A percentile compares a stretch with the other conserved stretches of the same genome.
These are phyloP conservation scores for Ischnura elegans DNA, from an alignment of 2,888 invertebrate species.

Conservation along the genomic window DNA sequence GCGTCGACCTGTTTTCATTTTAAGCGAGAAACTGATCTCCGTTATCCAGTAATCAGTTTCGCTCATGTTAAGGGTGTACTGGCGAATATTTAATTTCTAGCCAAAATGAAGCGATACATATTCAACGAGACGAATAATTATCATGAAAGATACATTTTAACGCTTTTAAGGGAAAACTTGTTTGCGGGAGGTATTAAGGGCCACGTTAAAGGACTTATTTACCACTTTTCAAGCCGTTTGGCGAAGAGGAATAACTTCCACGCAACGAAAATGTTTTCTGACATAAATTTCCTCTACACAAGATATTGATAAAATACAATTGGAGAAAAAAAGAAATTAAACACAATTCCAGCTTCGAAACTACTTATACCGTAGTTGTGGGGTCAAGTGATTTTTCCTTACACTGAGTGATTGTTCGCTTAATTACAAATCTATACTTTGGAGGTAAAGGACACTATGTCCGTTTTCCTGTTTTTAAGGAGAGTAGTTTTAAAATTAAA, in stretches of 20 bases:
- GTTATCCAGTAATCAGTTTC: constrained; percentile 10
- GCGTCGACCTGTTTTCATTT: background rate
- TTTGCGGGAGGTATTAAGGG: background rate
- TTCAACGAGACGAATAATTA: background rate
- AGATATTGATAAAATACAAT: background rate
- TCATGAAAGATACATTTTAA: background rate
- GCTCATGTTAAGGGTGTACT: background rate
- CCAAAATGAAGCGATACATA: background rate
- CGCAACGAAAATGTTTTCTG: no score
- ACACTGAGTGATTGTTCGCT: no score
- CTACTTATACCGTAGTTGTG: no score
- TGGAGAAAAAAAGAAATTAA: no score
- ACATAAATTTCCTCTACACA: no score
- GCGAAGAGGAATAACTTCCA: background rate
- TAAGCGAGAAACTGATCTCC: background rate
- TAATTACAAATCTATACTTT: no score
- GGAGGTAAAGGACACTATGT: no score
- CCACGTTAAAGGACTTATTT: background rate
- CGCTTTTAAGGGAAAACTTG: background rate
- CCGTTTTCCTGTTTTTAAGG: no score
- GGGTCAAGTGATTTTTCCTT: no score
- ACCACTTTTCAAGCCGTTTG: background rate
- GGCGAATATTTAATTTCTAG: background rate
- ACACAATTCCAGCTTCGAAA: no score
- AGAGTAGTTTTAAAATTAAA: no score